Evolutionary conservation across 2,888 invertebrate genomes (phyloP).

Genomic region (Taphrorychus bicolor): DNA sequence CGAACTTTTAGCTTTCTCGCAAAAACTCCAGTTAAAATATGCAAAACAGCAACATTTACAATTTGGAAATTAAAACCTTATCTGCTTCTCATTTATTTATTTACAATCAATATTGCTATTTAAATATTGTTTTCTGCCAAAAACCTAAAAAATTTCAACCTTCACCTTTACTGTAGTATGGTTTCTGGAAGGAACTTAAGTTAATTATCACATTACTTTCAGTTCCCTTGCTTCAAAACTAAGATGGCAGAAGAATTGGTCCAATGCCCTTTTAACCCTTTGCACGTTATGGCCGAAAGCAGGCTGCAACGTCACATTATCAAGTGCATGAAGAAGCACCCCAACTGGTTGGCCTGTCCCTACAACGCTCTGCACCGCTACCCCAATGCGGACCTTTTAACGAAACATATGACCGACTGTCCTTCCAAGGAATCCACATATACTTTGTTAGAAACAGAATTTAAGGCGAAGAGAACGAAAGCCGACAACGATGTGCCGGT

Average conservation of each 20-base stretch:
- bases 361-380: slow-evolving; percentile 55
- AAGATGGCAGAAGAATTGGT: slow-evolving; percentile 37
- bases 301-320: slow-evolving; percentile 55
- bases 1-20: no score
- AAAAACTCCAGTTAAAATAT: no score
- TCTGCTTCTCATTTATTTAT: no score
- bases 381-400: slow-evolving; percentile 42
- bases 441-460: slow-evolving; percentile 19
- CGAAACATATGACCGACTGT: slow-evolving; percentile 16
- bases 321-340: slow-evolving; percentile 54
- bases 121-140: not conserved
- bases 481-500: slow-evolving; percentile 29
- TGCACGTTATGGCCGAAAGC: slow-evolving; percentile 49
- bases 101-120: no score
- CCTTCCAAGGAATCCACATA: slow-evolving; percentile 11
- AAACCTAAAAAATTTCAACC: no score
- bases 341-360: slow-evolving; percentile 52
- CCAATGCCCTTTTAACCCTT: slow-evolving; percentile 54
- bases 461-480: slow-evolving; percentile 13
- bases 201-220: no score
- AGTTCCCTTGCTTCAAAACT: no score
- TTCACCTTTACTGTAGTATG: no score
- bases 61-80: no score
- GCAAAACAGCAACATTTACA: no score
- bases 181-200: no score